Base-by-base conservation (phyloP, 1,140 invertebrate genomes). In the Augochlora pura region DNA sequence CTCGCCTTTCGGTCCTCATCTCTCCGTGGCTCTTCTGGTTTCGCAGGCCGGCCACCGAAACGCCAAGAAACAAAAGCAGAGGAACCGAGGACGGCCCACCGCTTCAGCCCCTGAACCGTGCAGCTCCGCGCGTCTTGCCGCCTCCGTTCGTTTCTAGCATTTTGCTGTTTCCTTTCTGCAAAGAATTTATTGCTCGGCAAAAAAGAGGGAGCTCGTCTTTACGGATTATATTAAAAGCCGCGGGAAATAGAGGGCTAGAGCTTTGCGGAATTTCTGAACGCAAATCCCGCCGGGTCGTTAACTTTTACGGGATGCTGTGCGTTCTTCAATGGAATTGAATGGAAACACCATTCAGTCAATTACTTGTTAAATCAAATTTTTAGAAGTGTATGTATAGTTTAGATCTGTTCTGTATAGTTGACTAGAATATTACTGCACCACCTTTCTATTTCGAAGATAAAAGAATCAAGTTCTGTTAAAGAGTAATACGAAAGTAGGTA, bases 61-160 rank as follows among this genome's bases (percentile, higher is more conserved):
- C 88, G 84, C 21, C 80, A 78, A 88, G 89, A 88, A 88, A 90
- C 86, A 88, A 90, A 82, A 82, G 82, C 67, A 86, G 82, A 88
- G 86, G 82, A 83, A 69, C 69, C 84, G 70, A 12, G 88, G 85
- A 87, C 89, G 85, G 89, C 85, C 90, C 88, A 90, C 86, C 84
- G 88, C 85, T 90, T 87, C 86, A 87, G 88, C 89, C 87, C 87
- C 87, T 88, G 86, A 86, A 76, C 88, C 83, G 84, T 86, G 81
- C 32, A 32, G 32, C 83, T 14, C 14, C 42, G 74, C 76, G 80
- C 84, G 81, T 81, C 83, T 87, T 80, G 77, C 84, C 84, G 81
- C 88, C 90, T 81, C 82, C 86, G 76, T 79, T 80, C 77, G 72
- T 70, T 80, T 76, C 71, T 80, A 66, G 82, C 83, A 84, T 84